phyloP scores from a whole-genome alignment of 2,113 vertebrate species.

The cat (Felis catus) region F.catus_Fca126_mat1.0 CM031411.1:43992501-43993000 shows the following conservation, averaged over 20 bases:
- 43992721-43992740: conserved; percentile 42
- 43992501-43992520: not conserved
- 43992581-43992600: not conserved
- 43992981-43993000: conserved; percentile 26
- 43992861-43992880: not conserved
- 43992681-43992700: not conserved
- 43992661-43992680: conserved; percentile 1
- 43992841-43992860: not conserved
- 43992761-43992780: conserved; percentile 38
- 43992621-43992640: not conserved
- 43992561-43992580: conserved; percentile 2
- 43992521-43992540: conserved; percentile 45
- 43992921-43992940: not conserved
- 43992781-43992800: not conserved
- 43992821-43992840: not conserved
- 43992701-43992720: not conserved
- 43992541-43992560: not conserved
- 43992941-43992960: not conserved
- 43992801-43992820: not conserved
- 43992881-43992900: not conserved
- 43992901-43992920: not conserved
- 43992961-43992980: conserved; percentile 23
- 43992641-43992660: not conserved
- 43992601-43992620: conserved; percentile 32
- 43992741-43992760: conserved; percentile 20